These are phyloP conservation scores for Blera fallax DNA, from an alignment of 2,888 invertebrate genomes.

Conservation along the genomic window DNA sequence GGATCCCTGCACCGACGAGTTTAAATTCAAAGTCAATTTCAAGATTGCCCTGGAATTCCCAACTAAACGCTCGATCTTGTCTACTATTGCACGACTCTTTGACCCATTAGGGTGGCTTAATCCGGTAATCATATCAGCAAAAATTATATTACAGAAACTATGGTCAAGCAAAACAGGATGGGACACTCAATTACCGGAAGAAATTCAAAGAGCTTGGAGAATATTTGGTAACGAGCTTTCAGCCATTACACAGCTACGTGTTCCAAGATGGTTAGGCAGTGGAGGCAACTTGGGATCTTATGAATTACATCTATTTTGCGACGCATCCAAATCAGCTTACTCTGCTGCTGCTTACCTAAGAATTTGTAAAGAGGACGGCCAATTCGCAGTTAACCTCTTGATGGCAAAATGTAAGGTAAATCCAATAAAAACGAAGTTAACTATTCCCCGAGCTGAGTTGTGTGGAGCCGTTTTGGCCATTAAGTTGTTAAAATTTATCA, in stretches of 20 bases:
- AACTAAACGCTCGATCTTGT: too few relatives aligned
- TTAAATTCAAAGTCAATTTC: constrained; percentile 23
- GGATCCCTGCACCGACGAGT: neutral
- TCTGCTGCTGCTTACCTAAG: neutral
- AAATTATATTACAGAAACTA: neutral
- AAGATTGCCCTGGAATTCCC: neutral
- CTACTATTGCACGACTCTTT: constrained; percentile 31
- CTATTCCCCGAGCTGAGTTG: neutral
- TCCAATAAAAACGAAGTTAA: constrained; percentile 4
- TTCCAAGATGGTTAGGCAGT: neutral
- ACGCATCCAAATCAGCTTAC: neutral
- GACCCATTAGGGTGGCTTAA: constrained; percentile 17
- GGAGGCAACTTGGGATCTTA: neutral
- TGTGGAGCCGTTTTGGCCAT: constrained; percentile 6
- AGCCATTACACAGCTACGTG: neutral
- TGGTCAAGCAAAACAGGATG: neutral
- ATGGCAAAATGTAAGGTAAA: constrained; percentile 14
- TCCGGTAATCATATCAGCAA: neutral
- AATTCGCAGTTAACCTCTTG: neutral
- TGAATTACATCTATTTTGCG: neutral
- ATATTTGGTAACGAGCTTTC: neutral
- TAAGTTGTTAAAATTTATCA: neutral
- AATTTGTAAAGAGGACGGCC: neutral
- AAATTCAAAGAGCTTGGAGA: neutral
- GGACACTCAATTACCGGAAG: neutral